These are phyloP conservation scores for Platalea minor DNA, from an alignment of 2,797 vertebrate genomes.

Conservation along the genomic window DNA sequence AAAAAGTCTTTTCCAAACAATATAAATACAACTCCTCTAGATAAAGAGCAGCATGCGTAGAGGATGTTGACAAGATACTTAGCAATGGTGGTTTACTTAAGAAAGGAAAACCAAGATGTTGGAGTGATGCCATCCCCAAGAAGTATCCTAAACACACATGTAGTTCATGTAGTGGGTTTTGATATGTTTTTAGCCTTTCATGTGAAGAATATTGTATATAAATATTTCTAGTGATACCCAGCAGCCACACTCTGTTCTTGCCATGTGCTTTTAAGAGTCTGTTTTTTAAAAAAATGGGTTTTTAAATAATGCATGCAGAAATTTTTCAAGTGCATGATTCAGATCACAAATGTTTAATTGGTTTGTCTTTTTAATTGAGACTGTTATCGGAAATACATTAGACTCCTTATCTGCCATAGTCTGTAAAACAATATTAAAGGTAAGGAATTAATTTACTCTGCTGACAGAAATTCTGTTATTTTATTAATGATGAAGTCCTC, in stretches of 20 bases:
- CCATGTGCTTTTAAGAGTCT: not conserved
- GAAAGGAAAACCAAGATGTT: not conserved
- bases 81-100: not conserved
- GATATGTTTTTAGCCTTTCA: not conserved
- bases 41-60: not conserved
- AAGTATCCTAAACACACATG: not conserved
- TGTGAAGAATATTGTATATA: not conserved
- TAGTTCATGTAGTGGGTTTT: not conserved
- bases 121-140: not conserved
- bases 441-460: not conserved
- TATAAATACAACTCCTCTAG: not conserved
- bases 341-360: not conserved
- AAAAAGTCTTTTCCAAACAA: not conserved
- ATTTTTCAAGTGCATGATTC: not conserved
- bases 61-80: not conserved
- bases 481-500: not conserved
- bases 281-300: fast-evolving
- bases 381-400: not conserved
- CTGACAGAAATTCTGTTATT: not conserved
- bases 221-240: not conserved
- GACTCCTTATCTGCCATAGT: not conserved
- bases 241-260: not conserved
- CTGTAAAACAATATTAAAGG: not conserved
- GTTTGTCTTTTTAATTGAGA: not conserved
- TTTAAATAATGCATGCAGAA: not conserved